Base-by-base conservation (phyloP, 1,140 invertebrate species). In the Bombyx mori region DNA sequence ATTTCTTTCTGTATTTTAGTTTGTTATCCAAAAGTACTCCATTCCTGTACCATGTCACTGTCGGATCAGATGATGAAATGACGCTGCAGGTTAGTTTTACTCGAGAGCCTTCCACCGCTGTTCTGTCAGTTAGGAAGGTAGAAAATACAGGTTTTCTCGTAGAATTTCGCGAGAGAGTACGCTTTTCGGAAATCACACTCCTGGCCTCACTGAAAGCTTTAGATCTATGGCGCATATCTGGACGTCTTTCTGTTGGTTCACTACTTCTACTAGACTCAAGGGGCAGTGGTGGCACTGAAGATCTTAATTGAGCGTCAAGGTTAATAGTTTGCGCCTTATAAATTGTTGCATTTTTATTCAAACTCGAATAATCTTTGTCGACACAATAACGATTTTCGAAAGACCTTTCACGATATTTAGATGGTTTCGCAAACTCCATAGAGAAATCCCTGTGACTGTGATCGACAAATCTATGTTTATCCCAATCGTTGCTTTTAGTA, bases 61-160 rank as follows among this genome's bases (percentile, higher is more conserved):
- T 90, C 1, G 95, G 94, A 65, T 95, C 94, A 0, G 94, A 92
- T 60, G 91, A 90, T n/a, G 94, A 94, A 52, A 97, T 90, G 1
- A 98, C 91, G 57, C 93, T 93, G 75, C 97, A 98, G 3, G 93
- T 92, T n/a, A 99, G 82, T 70, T 93, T 93, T 2, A 96, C 91
- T 62, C 91, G 88, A 35, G 92, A 92, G 8, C 92, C 92, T 71
- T 92, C 91, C 0, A 92, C 91, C 2, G 93, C 92, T 4, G 93
- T 93, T 62, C 94, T 91, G 74, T 96, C 93, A 2, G 92, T 92
- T 44, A 98, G 79, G 58, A 91, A 90, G n/a, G 92, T 94, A 46
- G 93, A 95, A 79, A 97, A 98, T 6, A 92, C 89, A 6, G 96
- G 96, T 79, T 93, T 93, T 59, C 91, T 89, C 63, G 89, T 90